Evolutionary conservation across 2,113 vertebrate species (phyloP).

Genomic region (Micronisus gabar): DNA sequence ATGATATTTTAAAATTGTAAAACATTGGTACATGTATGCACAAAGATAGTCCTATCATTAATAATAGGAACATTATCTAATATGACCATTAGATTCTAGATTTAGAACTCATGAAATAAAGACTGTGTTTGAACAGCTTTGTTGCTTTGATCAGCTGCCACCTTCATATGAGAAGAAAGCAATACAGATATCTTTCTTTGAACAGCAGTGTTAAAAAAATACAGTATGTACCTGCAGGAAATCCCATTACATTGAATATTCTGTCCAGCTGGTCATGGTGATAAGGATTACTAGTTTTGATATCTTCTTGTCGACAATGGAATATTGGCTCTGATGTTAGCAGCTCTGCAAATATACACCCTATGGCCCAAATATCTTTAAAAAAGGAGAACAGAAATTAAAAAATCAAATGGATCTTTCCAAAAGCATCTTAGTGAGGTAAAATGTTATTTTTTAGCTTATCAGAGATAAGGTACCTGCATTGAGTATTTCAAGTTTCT

Average conservation of each 20-base stretch:
- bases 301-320: constrained; percentile 99
- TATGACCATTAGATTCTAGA: not conserved
- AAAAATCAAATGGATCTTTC: constrained; percentile 69
- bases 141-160: constrained; percentile 29
- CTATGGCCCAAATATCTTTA: constrained; percentile 99
- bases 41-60: not conserved
- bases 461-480: not conserved
- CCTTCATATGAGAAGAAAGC: constrained; percentile 41
- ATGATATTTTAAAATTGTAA: not conserved
- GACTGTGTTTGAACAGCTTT: constrained; percentile 35
- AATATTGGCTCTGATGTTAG: constrained; percentile 99
- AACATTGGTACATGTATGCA: not conserved
- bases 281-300: constrained; percentile 99
- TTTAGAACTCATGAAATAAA: not conserved
- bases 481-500: not conserved
- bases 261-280: constrained; percentile 99
- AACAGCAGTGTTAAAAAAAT: constrained; percentile 50
- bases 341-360: constrained; percentile 99
- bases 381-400: constrained; percentile 49
- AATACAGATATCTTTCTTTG: constrained; percentile 52
- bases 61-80: not conserved
- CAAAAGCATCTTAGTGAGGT: constrained; percentile 25
- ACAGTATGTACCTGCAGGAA: constrained; percentile 90
- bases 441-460: not conserved
- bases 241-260: constrained; percentile 99